phyloP scores from a whole-genome alignment of 2,888 invertebrate genomes.

The Caenorhabditis japonica region DNA sequence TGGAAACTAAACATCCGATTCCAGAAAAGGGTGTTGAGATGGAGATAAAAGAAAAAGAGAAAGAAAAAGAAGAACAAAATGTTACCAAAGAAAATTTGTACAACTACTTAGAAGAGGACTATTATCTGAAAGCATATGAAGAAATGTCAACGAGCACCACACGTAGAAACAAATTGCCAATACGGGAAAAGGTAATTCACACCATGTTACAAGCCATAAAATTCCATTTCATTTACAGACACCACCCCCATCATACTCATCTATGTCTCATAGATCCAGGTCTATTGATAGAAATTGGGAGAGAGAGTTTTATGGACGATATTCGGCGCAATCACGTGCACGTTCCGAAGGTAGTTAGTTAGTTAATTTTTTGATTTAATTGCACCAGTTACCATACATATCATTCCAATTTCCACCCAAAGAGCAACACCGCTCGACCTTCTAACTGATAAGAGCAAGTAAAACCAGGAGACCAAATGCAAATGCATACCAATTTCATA shows the following conservation, averaged over 20 bases:
- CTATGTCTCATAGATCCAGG: slow-evolving; percentile 16
- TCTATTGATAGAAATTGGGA: slow-evolving; percentile 14
- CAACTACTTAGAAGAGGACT: slow-evolving; percentile 26
- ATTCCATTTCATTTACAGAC: no score
- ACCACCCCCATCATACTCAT: slow-evolving; percentile 18
- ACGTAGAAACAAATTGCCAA: slow-evolving; percentile 23
- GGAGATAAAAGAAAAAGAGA: neutral
- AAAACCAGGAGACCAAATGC: neutral
- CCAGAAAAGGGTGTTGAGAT: slow-evolving; percentile 1
- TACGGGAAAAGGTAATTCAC: no score
- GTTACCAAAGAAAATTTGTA: slow-evolving; percentile 9
- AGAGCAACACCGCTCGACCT: no score
- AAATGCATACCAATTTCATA: neutral
- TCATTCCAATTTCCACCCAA: no score
- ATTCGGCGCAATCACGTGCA: slow-evolving; percentile 9
- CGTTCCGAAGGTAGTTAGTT: slow-evolving; percentile 22
- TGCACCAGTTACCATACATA: no score
- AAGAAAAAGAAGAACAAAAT: neutral
- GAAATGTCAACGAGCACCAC: slow-evolving; percentile 45
- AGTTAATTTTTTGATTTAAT: no score
- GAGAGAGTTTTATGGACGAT: neutral
- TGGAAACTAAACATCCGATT: no score
- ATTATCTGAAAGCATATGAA: slow-evolving; percentile 47
- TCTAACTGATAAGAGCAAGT: neutral
- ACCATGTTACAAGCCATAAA: no score